phyloP scores from a whole-genome alignment of 1,140 invertebrate genomes.

The Anastrepha ludens region DNA sequence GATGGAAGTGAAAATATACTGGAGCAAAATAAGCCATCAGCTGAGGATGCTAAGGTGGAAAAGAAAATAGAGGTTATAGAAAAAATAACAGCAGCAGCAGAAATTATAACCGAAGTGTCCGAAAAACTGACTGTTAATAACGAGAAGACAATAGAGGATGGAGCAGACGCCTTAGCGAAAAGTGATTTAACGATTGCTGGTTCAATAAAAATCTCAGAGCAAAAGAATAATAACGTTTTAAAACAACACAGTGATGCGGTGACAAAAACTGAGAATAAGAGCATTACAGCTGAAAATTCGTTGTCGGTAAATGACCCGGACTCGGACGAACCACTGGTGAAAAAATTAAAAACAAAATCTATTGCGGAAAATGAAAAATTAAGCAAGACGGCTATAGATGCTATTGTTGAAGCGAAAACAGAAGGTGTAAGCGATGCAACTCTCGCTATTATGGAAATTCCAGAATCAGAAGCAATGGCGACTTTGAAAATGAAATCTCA shows the following conservation, averaged over 20 bases:
- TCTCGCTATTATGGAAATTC: not conserved
- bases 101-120: slow-evolving; percentile 82
- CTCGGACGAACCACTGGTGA: not conserved
- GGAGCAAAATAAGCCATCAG: not conserved
- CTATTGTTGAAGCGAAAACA: not conserved
- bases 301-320: not conserved
- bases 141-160: not conserved
- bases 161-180: not conserved
- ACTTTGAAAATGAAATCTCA: not conserved
- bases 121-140: not conserved
- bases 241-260: not conserved
- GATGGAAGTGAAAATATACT: not conserved
- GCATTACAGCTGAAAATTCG: not conserved
- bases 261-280: not conserved
- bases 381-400: not conserved
- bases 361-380: not conserved
- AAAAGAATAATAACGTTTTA: slow-evolving; percentile 18
- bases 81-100: slow-evolving; percentile 22
- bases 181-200: not conserved
- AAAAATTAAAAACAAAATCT: not conserved
- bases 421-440: not conserved
- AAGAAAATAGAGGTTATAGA: not conserved
- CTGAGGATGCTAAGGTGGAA: not conserved
- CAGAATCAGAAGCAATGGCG: not conserved
- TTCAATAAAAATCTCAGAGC: not conserved